Percentiles rank a stretch among this genome's conserved stretches.
Conservation (phyloP, 2,113 vertebrate species). For the Boulengerochromis microlepis region DNA sequence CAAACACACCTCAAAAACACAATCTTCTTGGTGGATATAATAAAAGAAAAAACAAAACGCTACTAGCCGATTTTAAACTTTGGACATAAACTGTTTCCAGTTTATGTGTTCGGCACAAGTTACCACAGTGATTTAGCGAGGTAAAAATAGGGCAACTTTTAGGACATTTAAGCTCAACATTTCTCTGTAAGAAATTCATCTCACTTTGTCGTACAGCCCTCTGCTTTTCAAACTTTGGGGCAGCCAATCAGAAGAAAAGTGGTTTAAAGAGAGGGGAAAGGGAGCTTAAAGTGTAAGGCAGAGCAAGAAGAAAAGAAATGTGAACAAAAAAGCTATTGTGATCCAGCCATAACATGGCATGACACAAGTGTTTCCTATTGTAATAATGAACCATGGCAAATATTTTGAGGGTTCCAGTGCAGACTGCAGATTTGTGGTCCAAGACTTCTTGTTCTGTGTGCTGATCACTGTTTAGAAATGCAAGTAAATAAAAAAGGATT, state of each 20-base stretch:
- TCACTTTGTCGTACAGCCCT: fast-evolving
- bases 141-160: not conserved
- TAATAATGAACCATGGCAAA: not conserved
- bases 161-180: not conserved
- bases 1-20: not conserved
- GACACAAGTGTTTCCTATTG: not conserved
- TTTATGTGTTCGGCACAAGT: not conserved
- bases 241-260: not conserved
- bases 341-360: fast-evolving
- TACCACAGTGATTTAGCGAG: not conserved
- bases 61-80: not conserved
- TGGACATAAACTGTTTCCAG: not conserved
- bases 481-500: not conserved
- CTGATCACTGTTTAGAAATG: not conserved
- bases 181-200: not conserved
- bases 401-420: not conserved
- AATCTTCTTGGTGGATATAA: not conserved
- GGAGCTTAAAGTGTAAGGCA: not conserved
- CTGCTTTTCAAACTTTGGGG: not conserved
- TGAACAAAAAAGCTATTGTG: not conserved
- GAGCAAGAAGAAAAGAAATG: not conserved
- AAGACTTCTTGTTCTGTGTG: not conserved
- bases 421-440: not conserved
- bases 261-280: not conserved
- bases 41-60: not conserved